Base-by-base conservation (phyloP, 2,113 vertebrate species). In the Albula glossodonta region DNA sequence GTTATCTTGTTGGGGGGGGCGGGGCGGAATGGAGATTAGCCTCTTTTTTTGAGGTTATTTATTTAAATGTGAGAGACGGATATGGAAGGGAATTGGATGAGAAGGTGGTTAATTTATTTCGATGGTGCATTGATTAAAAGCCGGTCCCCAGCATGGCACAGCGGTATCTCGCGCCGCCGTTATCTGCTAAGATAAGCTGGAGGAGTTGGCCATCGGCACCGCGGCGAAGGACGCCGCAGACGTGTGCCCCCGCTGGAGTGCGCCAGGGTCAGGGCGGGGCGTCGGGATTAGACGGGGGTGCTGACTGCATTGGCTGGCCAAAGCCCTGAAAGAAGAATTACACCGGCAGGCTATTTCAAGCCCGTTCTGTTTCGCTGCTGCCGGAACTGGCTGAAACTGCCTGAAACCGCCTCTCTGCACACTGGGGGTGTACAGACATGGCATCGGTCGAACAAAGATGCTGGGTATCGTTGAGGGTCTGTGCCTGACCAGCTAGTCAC, bases 11-110 rank as follows among this genome's bases (percentile, higher is more conserved):
- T 52, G n/a, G 77, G 41, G 49, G 66, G 52, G 49, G 48, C 60
- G 41, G 49, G 66, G 52, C 25, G 48, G 6, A 41, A 41, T 41
- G 63, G 51, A 63, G 79, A n/a, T 82, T 80, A 48, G 83, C 51
- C 83, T 87, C 82, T 25, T 87, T 82, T 82, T 87, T 74, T 86
- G 78, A 74, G 77, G 51, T 66, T 49, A 12, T 90, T 88, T 82
- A 78, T 86, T 83, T 74, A 90, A 66, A 81, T 19, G 49, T 81
- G 60, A 81, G 78, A 41, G n/a, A 19, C 81, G 52, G 56, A 53
- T 78, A 41, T 41, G 31, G 31, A 41, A 41, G 31, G 49, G 78
- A 85, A 53, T 25, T n/a, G 84, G 87, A 87, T 84, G 83, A 74
- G 13, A 19, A 77, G 77, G 48, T 41, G 51, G 25, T 50, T 74